These are phyloP conservation scores for Oryzias sinensis DNA, from an alignment of 2,797 vertebrate genomes.

Conservation along the genomic window DNA sequence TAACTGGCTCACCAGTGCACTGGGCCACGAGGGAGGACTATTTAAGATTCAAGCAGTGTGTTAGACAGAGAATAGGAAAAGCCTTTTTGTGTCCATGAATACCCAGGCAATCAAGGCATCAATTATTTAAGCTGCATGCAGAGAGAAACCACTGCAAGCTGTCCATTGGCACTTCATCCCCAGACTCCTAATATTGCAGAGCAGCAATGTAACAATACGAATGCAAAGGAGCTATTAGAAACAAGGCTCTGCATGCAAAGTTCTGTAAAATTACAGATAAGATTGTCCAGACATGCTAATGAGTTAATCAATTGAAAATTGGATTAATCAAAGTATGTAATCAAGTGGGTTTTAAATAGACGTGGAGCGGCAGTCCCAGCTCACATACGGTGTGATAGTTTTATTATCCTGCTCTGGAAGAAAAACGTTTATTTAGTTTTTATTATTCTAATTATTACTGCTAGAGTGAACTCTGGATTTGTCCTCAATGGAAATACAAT, in stretches of 20 bases:
- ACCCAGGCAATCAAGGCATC: conserved; percentile 73
- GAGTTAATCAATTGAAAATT: conserved; percentile 37
- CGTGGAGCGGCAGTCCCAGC: background rate
- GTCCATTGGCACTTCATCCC: conserved; percentile 58
- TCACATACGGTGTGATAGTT: background rate
- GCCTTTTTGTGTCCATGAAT: conserved; percentile 75
- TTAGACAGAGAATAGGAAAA: conserved; percentile 71
- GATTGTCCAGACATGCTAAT: conserved; percentile 36
- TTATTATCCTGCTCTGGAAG: background rate
- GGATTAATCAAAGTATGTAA: conserved; percentile 50
- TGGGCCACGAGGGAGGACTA: conserved; percentile 43
- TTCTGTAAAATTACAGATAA: conserved; percentile 48
- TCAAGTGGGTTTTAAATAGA: conserved; percentile 26
- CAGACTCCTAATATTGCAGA: conserved; percentile 59
- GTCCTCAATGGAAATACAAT: no score
- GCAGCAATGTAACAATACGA: conserved; percentile 46
- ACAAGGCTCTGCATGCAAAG: conserved; percentile 11
- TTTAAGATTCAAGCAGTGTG: conserved; percentile 65
- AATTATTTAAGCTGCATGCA: conserved; percentile 70
- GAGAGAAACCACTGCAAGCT: conserved; percentile 60
- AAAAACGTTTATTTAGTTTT: background rate
- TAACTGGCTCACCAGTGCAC: conserved; percentile 38
- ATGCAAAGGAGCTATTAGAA: conserved; percentile 51
- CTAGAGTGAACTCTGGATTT: background rate
- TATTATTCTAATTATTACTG: background rate